Evolutionary conservation across 2,888 invertebrate genomes (phyloP).

Genomic region (Cyclophora albipunctata): DNA sequence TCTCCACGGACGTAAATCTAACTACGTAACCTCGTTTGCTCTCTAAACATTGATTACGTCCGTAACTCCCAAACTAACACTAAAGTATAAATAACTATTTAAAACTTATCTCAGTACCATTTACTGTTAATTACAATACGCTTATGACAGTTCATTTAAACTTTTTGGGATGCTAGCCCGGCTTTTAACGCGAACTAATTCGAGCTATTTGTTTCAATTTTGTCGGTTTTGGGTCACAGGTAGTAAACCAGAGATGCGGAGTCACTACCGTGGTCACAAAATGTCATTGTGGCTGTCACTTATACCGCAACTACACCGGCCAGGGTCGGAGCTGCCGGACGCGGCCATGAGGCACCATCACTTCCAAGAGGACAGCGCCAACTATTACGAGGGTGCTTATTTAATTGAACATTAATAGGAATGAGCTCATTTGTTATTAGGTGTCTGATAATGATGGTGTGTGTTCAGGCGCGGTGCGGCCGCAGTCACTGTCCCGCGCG

Average conservation of each 20-base stretch:
- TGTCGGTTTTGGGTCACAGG: slow-evolving; percentile 54
- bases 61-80: slow-evolving; percentile 6
- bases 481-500: slow-evolving; percentile 82
- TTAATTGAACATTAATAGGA: not conserved
- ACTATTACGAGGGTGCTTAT: slow-evolving; percentile 83
- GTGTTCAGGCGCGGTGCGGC: slow-evolving; percentile 74
- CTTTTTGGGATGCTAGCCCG: slow-evolving; percentile 34
- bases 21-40: slow-evolving; percentile 4
- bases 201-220: slow-evolving; percentile 44
- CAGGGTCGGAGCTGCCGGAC: slow-evolving; percentile 83
- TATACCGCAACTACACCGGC: slow-evolving; percentile 91
- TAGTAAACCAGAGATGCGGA: slow-evolving; percentile 84
- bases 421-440: slow-evolving; percentile 48
- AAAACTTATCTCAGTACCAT: not conserved
- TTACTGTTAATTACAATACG: slow-evolving; percentile 14
- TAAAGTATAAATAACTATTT: not conserved
- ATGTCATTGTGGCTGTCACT: slow-evolving; percentile 94
- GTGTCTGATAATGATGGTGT: slow-evolving; percentile 29
- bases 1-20: slow-evolving; percentile 7
- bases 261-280: slow-evolving; percentile 95
- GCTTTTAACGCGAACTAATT: slow-evolving; percentile 25
- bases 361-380: slow-evolving; percentile 85
- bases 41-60: too few relatives aligned
- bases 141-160: slow-evolving; percentile 31
- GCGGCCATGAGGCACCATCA: slow-evolving; percentile 92